phyloP scores from a whole-genome alignment of 1,140 invertebrate genomes.

The Phthorimaea operculella region DNA sequence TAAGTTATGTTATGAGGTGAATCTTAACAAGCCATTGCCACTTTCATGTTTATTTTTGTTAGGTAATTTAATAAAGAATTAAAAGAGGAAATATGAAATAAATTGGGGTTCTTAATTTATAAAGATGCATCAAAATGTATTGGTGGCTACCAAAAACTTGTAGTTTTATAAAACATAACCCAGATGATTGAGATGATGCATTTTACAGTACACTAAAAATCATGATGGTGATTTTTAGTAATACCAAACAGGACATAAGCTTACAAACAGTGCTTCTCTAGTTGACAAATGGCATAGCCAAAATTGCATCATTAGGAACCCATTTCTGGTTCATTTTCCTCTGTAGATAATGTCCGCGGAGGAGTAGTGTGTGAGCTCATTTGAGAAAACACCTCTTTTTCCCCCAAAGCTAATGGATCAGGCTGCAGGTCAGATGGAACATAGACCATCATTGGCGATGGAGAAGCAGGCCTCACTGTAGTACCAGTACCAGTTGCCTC shows the following conservation, averaged over 20 bases:
- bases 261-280: constrained; percentile 32
- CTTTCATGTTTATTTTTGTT: too few species aligned
- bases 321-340: constrained; percentile 47
- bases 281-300: constrained; percentile 33
- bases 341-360: constrained; percentile 43
- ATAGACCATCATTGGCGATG: constrained; percentile 56
- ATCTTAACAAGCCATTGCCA: too few species aligned
- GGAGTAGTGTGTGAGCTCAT: constrained; percentile 46
- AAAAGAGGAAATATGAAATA: too few species aligned
- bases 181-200: too few species aligned
- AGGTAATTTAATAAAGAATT: too few species aligned
- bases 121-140: too few species aligned
- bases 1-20: too few species aligned
- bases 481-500: constrained; percentile 65
- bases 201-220: too few species aligned
- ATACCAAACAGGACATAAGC: neutral
- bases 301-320: constrained; percentile 53
- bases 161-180: too few species aligned
- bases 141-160: too few species aligned
- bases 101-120: too few species aligned
- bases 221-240: neutral
- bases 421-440: constrained; percentile 55
- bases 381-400: constrained; percentile 65
- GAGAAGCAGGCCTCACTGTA: constrained; percentile 57
- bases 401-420: constrained; percentile 60